Conservation (phyloP, 2,113 vertebrate genomes). For the Boleophthalmus pectinirostris region DNA sequence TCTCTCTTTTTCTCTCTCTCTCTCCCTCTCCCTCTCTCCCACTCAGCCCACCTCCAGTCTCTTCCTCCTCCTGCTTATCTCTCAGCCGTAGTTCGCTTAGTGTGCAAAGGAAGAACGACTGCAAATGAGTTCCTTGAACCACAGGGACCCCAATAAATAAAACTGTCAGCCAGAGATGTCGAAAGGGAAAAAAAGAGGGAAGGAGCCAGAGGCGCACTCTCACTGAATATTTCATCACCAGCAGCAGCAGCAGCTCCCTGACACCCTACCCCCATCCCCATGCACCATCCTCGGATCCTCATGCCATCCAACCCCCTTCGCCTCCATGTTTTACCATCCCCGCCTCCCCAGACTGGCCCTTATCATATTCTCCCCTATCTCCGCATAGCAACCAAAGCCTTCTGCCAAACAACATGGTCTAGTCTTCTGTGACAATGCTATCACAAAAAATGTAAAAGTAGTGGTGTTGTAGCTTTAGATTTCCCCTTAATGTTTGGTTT, state of each 20-base stretch:
- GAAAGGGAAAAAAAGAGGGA: slow-evolving; percentile 46
- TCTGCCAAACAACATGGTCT: slow-evolving; percentile 56
- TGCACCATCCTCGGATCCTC: slow-evolving; percentile 47
- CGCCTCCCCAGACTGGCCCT: slow-evolving; percentile 50
- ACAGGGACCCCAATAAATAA: slow-evolving; percentile 80
- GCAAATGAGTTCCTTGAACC: slow-evolving; percentile 83
- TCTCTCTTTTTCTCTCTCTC: slow-evolving; percentile 49
- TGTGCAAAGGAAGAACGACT: slow-evolving; percentile 76
- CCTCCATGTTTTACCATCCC: slow-evolving; percentile 30
- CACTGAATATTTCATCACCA: slow-evolving; percentile 84
- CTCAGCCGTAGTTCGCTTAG: slow-evolving; percentile 64
- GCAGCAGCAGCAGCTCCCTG: slow-evolving; percentile 55
- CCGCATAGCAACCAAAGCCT: slow-evolving; percentile 66
- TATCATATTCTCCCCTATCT: slow-evolving; percentile 66
- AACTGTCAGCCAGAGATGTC: slow-evolving; percentile 76
- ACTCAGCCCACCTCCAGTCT: slow-evolving; percentile 37
- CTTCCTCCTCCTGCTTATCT: slow-evolving; percentile 64
- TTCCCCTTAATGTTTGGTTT: neutral
- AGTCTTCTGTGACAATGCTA: neutral
- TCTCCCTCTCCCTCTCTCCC: slow-evolving; percentile 38
- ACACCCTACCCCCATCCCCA: slow-evolving; percentile 67
- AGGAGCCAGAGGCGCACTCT: slow-evolving; percentile 74
- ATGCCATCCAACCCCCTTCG: slow-evolving; percentile 36
- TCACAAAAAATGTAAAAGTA: neutral
- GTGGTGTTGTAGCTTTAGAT: neutral